Base-by-base conservation (phyloP, 2,888 invertebrate species). In the Cabera pusaria region DNA sequence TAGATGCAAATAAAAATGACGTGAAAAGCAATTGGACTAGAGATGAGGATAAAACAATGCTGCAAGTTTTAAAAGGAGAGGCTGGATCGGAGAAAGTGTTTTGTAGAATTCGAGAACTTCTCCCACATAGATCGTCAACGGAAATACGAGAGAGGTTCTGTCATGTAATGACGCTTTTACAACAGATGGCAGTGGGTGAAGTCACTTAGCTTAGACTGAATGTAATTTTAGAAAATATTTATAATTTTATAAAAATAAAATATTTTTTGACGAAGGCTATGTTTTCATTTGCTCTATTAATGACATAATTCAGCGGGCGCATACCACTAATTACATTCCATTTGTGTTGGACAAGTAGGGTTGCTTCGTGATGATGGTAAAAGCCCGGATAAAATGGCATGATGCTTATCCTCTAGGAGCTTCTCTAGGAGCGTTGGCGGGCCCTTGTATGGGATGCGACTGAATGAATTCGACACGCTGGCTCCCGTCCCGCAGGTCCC, bases 1-100 rank as follows among this genome's bases (percentile, higher is more conserved):
- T 52, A 10, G 54, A 49, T 28, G 27, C 55, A n/a, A 63, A 59
- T 7, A 53, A 50, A n/a, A 47, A 48, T 10, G 68, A 69, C 18
- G 44, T 41, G 0, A 83, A 73, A 40, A 74, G 54, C 34, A 75
- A 74, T 50, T 96, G 96, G 96, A 94, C 93, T 0, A 89, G 95
- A 34, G 94, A 96, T 32, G 96, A 96, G 64, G 96, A 96, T 70
- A 95, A 93, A 72, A 91, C 94, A 6, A 93, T 96, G 76, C 76
- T 96, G 18, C 92, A 95, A 72, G 93, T 93, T 35, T 90, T 96
- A 45, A 95, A 95, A 68, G 90, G 92, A 2, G 94, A 94, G 49
- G 59, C 84, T 4, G 90, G 92, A 25, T 92, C 92, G 0, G 92
- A 94, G 46, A 90, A 91, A 50, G 91, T 93, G 3, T 92, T 94